Base-by-base conservation (phyloP, 2,797 vertebrate species). In the Rhodeus uyekii region DNA sequence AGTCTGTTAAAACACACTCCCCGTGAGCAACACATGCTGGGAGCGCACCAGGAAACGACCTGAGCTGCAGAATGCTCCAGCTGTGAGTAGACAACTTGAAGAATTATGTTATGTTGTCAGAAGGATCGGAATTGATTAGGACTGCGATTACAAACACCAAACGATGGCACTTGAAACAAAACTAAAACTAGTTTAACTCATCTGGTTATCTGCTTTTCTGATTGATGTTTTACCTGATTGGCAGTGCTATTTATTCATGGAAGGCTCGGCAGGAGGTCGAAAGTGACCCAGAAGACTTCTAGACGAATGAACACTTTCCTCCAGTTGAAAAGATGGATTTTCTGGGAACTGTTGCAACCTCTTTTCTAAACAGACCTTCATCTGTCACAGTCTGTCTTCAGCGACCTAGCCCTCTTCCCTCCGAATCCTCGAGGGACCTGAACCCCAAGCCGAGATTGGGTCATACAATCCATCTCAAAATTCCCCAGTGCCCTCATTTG, bases 331-430 rank as follows among this genome's bases (percentile, higher is more conserved):
- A 34, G 76, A 78, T 83, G 55, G 32, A 55, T 78, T 63, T 63
- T 80, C 18, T 73, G 32, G 53, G 50, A 48, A 67, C 46, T n/a
- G 29, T 74, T 76, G 63, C 73, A 55, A 44, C 60, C 60, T 74
- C 79, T 81, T 81, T 78, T n/a, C 34, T 53, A 61, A 81, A 76
- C 68, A 69, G 60, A 73, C 63, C 83, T 79, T 64, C 78, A 65
- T 81, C 73, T 85, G 68, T 78, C 68, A 76, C 61, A 63, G 53
- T 53, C 65, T 44, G n/a, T 22, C 71, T 79, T 13, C 5, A 22
- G 8, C 58, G 18, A n/a, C 9, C 58, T 75, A 61, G 5, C 14
- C 44, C 34, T 63, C 29, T 34, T 42, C 44, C 58, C 65, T 24
- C 8, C 16, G 10, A 46, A 48, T 36, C 22, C 42, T 61, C 36